These are phyloP conservation scores for Drosophila pseudoobscura DNA, from an alignment of 1,140 invertebrate species.

Conservation along the genomic window DNA sequence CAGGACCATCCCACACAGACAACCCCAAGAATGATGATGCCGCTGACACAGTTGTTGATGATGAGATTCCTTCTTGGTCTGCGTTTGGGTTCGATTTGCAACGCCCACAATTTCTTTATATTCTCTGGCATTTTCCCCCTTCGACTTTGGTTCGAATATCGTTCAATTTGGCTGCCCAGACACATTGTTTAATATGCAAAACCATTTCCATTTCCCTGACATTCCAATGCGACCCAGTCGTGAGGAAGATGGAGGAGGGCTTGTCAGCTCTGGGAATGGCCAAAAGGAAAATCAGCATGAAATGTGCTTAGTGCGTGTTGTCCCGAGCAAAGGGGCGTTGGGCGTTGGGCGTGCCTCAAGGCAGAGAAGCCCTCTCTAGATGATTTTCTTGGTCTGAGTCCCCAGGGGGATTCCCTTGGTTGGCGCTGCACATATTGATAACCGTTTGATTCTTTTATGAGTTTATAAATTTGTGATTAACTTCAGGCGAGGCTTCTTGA, in stretches of 20 bases:
- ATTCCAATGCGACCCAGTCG: conserved; percentile 54
- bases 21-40: conserved; percentile 35
- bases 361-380: not conserved
- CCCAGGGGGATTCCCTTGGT: conserved; percentile 26
- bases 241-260: not conserved
- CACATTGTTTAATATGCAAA: conserved; percentile 82
- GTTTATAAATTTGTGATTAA: conserved; percentile 81
- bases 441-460: conserved; percentile 81
- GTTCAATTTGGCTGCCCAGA: conserved; percentile 56
- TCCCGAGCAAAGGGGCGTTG: conserved; percentile 21
- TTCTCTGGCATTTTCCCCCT: conserved; percentile 12
- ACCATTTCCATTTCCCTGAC: conserved; percentile 70
- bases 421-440: conserved; percentile 70
- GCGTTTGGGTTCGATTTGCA: conserved; percentile 35
- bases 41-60: conserved; percentile 56
- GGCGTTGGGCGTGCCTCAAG: conserved; percentile 7
- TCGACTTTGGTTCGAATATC: conserved; percentile 35
- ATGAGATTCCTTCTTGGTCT: conserved; percentile 30
- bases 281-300: conserved; percentile 75
- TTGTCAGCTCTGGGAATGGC: conserved; percentile 46
- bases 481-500: conserved; percentile 46
- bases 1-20: not conserved
- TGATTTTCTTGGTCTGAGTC: conserved; percentile 6
- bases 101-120: conserved; percentile 19
- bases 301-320: conserved; percentile 63